These are phyloP conservation scores for Channa striata DNA, from an alignment of 2,797 vertebrate species.

Conservation along the genomic window DNA sequence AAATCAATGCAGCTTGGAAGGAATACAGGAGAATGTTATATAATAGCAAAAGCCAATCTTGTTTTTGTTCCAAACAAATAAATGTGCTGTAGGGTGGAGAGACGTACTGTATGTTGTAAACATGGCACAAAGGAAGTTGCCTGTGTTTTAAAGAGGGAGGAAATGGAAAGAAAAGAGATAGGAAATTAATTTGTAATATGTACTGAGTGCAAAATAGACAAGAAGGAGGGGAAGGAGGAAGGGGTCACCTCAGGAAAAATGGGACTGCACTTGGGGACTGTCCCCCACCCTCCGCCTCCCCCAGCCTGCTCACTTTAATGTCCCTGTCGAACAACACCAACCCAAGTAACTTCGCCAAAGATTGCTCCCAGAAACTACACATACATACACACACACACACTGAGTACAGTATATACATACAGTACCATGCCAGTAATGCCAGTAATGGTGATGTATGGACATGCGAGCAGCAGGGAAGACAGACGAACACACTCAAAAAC, in stretches of 20 bases:
- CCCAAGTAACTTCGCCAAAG: constrained; percentile 73
- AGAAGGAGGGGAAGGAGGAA: constrained; percentile 21
- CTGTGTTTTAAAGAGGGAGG: constrained; percentile 34
- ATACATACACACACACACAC: constrained; percentile 10
- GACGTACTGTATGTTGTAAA: constrained; percentile 52
- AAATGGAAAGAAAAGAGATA: constrained; percentile 49
- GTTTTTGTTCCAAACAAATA: constrained; percentile 42
- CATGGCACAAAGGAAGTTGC: constrained; percentile 36
- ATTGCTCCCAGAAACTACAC: constrained; percentile 45
- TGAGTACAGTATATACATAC: constrained; percentile 16
- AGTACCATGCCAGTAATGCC: constrained; percentile 12
- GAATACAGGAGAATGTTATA: constrained; percentile 39
- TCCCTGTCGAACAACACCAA: constrained; percentile 70
- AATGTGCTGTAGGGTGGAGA: constrained; percentile 25
- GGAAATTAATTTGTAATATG: constrained; percentile 64
- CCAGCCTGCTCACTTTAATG: constrained; percentile 64
- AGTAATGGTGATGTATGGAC: constrained; percentile 6
- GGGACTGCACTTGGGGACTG: constrained; percentile 56
- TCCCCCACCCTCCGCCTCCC: constrained; percentile 13
- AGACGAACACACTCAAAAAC: constrained; percentile 43
- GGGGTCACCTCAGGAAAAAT: constrained; percentile 70
- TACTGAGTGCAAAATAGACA: constrained; percentile 31
- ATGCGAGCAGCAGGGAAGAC: constrained; percentile 7
- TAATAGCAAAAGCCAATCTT: constrained; percentile 47
- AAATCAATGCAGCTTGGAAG: constrained; percentile 35